Percentiles rank a stretch among this genome's conserved stretches.
These are phyloP conservation scores for Eupeodes luniger DNA, from an alignment of 2,888 invertebrate genomes.

Conservation along the genomic window DNA sequence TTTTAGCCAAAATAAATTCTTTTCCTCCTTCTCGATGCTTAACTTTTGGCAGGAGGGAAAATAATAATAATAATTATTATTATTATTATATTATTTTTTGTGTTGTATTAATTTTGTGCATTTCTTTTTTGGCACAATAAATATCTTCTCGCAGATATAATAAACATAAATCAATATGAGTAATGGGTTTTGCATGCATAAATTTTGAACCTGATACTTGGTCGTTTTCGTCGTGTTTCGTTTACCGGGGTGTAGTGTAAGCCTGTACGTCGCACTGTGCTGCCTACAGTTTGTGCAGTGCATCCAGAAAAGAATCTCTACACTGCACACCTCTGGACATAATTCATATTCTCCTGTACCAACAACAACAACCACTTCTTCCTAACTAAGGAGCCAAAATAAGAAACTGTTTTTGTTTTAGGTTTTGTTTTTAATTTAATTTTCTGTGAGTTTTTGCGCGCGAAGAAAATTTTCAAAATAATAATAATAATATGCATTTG, in stretches of 20 bases:
- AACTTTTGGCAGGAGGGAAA: constrained; percentile 12
- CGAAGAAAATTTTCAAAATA: not conserved
- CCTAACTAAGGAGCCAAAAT: constrained; percentile 62
- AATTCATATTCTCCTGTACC: constrained; percentile 48
- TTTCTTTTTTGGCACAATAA: constrained; percentile 70
- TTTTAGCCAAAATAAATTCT: constrained; percentile 38
- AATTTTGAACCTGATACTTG: constrained; percentile 70
- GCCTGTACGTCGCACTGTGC: not conserved
- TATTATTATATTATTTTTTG: constrained; percentile 54
- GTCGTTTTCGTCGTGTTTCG: constrained; percentile 29
- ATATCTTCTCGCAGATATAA: constrained; percentile 67
- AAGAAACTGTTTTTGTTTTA: not conserved
- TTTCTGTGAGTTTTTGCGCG: constrained; percentile 27
- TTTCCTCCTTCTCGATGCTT: not conserved
- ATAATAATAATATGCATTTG: constrained; percentile 19
- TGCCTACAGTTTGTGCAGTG: not conserved
- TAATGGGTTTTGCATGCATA: constrained; percentile 74
- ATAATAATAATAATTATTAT: constrained; percentile 49
- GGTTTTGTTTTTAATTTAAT: not conserved
- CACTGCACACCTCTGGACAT: constrained; percentile 44
- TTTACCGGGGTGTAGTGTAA: constrained; percentile 5
- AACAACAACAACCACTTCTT: constrained; percentile 36
- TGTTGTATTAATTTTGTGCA: constrained; percentile 70
- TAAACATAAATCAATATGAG: constrained; percentile 75
- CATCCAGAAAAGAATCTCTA: constrained; percentile 54